Evolutionary conservation across 2,888 invertebrate genomes (phyloP), one percentile per base, ranked within the genome.

Genomic region (Pedicia rivosa): DNA sequence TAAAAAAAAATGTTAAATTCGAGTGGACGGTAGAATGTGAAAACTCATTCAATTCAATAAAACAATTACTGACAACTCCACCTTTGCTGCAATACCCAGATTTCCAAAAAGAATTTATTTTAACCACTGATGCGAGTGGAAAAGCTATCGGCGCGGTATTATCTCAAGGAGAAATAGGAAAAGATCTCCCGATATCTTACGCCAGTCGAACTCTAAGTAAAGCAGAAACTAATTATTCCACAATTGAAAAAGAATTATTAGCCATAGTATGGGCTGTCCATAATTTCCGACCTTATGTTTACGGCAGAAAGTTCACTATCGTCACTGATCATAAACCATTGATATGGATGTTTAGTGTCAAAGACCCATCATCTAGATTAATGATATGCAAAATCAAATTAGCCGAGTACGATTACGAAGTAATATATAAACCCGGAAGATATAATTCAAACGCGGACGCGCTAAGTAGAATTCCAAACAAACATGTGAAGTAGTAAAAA

Each of bases 401-500:
- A 7, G 32, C 19, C 8, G 20, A 32, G 4, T 20, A 32, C 12
- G 22, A 32, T 6, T 32, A 20, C 13, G 10, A 19, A 3, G 20
- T 32, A n/a, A 12, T 15, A n/a, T 20, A 32, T 12, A 32, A 32
- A 22, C 32, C 20, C 3, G 20, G 32, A 2, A 32, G 20, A 32
- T 6, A n/a, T 32, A 32, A 32, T 32, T 12, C 10, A 12, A 22
- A 22, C 7, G 32, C 24, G 5, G 32, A 32, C 14, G 20, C 22
- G 6, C 13, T 32, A 40, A 42, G 14, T 17, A 42, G 19, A 3
- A 39, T 32, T 8, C n/a, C 6, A 7, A n/a, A 27, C n/a, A n/a
- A n/a, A n/a, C n/a, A n/a, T n/a, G n/a, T n/a, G n/a, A n/a, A n/a
- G n/a, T n/a, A n/a, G n/a, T n/a, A n/a, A n/a, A n/a, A n/a, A n/a